Conservation (phyloP, 2,113 vertebrate species). For the Isichthys henryi region DNA sequence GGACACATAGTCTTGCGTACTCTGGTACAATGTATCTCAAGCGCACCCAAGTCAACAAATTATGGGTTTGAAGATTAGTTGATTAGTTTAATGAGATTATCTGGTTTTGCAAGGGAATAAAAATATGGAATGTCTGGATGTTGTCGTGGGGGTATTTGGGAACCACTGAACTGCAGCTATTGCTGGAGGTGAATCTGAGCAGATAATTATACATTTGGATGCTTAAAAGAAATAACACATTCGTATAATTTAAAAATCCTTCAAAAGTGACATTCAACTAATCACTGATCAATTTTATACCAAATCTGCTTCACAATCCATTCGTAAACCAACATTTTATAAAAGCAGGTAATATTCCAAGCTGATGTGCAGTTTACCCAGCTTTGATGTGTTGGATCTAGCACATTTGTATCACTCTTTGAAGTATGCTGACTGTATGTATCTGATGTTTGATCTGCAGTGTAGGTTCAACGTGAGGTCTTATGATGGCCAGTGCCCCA, state of each 20-base stretch:
- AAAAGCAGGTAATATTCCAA: background rate
- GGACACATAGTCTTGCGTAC: background rate
- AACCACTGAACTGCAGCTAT: background rate
- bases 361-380: background rate
- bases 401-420: no score
- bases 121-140: background rate
- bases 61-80: background rate
- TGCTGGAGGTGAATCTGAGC: background rate
- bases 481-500: conserved; percentile 63
- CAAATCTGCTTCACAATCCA: background rate
- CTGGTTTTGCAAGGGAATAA: background rate
- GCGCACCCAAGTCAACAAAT: background rate
- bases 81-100: background rate
- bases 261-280: background rate
- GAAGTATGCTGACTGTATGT: background rate
- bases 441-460: conserved; percentile 51
- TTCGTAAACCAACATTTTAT: background rate
- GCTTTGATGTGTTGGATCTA: background rate
- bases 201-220: background rate
- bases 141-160: background rate
- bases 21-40: background rate
- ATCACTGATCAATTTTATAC: background rate
- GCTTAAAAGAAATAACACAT: background rate
- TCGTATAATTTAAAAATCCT: background rate
- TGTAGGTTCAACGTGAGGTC: conserved; percentile 67